Evolutionary conservation across 1,140 invertebrate species (phyloP).

Genomic region (Babylonia areolata): DNA sequence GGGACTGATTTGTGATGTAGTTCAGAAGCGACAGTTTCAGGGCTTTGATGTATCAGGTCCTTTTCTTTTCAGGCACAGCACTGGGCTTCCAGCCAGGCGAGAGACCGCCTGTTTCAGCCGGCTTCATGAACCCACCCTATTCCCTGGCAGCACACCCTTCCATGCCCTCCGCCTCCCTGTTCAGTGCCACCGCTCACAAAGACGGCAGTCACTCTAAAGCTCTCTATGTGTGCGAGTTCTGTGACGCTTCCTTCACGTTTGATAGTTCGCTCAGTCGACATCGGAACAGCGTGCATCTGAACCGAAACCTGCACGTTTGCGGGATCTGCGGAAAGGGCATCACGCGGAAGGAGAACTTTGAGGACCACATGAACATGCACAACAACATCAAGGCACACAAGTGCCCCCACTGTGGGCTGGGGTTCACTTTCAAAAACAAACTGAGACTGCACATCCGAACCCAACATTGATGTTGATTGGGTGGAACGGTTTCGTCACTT

Average conservation of each 20-base stretch:
- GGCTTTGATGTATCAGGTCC: neutral
- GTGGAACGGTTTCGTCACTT: neutral
- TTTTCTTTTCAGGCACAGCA: neutral
- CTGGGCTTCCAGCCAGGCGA: neutral
- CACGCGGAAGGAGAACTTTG: constrained; percentile 28
- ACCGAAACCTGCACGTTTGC: constrained; percentile 19
- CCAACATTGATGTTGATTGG: neutral
- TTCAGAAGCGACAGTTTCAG: neutral
- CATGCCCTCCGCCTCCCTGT: neutral
- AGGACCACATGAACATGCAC: constrained; percentile 36
- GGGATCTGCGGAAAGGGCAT: constrained; percentile 22
- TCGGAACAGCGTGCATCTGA: constrained; percentile 29
- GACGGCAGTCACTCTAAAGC: neutral
- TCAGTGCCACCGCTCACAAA: neutral
- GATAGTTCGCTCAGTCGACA: constrained; percentile 12
- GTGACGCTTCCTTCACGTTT: constrained; percentile 22
- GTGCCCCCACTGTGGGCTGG: constrained; percentile 9
- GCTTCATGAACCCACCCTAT: neutral
- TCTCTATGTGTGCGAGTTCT: constrained; percentile 16
- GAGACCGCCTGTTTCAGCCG: neutral
- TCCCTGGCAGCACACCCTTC: neutral
- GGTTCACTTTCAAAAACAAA: constrained; percentile 25
- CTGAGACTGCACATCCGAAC: constrained; percentile 16
- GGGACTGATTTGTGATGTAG: neutral
- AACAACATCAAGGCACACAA: constrained; percentile 28